A percentile compares a stretch with the other conserved stretches of the same genome.
These are phyloP conservation scores for Drosophila kambysellisi DNA, from an alignment of 2,888 invertebrate species.

Conservation along the genomic window DNA sequence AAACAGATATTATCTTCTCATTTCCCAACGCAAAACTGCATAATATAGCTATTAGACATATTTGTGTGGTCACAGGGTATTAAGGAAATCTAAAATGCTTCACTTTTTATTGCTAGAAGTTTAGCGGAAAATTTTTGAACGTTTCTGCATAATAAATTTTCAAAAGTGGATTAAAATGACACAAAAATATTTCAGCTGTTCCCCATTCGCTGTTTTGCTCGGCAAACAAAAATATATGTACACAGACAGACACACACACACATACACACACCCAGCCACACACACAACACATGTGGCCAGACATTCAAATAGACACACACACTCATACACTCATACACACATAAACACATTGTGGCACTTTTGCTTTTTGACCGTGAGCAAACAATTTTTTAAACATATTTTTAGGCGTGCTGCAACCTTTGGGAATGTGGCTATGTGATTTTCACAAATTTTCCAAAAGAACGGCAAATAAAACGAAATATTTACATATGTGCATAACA, in stretches of 20 bases:
- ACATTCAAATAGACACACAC: conserved; percentile 3
- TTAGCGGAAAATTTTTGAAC: conserved; percentile 60
- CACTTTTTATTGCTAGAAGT: conserved; percentile 28
- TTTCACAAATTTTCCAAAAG: conserved; percentile 24
- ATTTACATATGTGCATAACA: conserved; percentile 20
- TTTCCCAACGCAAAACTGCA: neutral
- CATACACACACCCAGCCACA: neutral
- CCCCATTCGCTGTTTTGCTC: conserved; percentile 12
- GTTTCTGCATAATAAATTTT: conserved; percentile 75
- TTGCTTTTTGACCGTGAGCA: conserved; percentile 46
- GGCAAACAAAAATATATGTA: conserved; percentile 9
- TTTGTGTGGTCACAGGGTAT: neutral
- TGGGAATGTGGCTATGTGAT: conserved; percentile 26
- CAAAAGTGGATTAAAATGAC: conserved; percentile 72
- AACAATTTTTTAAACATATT: conserved; percentile 58
- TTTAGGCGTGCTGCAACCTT: conserved; percentile 48
- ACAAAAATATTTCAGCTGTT: conserved; percentile 49
- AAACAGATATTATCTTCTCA: neutral
- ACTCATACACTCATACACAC: neutral
- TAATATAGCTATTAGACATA: neutral
- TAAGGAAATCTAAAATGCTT: neutral
- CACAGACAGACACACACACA: neutral
- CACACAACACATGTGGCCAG: conserved; percentile 1
- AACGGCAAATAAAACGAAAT: conserved; percentile 35
- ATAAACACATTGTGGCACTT: conserved; percentile 35